Conservation (phyloP, 2,113 vertebrate genomes). For the Marcusenius ussheri region DNA sequence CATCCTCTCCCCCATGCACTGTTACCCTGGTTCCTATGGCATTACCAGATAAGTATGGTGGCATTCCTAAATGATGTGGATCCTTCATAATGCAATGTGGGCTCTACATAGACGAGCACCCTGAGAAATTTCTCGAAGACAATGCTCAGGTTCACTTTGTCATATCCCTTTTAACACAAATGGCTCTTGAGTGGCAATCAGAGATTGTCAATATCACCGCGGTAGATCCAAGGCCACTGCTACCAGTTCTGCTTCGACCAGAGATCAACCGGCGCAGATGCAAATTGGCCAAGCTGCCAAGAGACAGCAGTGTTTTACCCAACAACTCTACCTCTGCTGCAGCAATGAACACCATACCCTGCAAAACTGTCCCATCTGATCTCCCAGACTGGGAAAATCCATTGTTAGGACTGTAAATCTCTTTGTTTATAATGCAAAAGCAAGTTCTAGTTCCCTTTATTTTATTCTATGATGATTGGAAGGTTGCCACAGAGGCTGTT, state of each 20-base stretch:
- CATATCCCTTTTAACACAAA: background rate
- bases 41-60: too few species aligned
- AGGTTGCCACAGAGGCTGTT: too few species aligned
- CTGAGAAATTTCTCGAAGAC: background rate
- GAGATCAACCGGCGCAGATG: background rate
- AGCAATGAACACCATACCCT: background rate
- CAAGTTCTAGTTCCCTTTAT: too few species aligned
- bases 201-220: background rate
- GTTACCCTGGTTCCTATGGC: too few species aligned
- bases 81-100: too few species aligned
- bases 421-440: too few species aligned
- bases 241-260: background rate
- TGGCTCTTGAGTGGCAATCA: background rate
- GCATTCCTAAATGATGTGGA: too few species aligned
- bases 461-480: too few species aligned
- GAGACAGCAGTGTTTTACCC: background rate
- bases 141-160: background rate
- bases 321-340: background rate
- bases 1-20: too few species aligned
- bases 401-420: too few species aligned
- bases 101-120: too few species aligned
- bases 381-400: background rate
- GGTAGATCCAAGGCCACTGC: background rate
- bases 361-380: background rate
- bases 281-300: background rate